Evolutionary conservation across 2,888 invertebrate species (phyloP), one percentile per base, ranked within the genome.

Genomic region (Dynastes maya): DNA sequence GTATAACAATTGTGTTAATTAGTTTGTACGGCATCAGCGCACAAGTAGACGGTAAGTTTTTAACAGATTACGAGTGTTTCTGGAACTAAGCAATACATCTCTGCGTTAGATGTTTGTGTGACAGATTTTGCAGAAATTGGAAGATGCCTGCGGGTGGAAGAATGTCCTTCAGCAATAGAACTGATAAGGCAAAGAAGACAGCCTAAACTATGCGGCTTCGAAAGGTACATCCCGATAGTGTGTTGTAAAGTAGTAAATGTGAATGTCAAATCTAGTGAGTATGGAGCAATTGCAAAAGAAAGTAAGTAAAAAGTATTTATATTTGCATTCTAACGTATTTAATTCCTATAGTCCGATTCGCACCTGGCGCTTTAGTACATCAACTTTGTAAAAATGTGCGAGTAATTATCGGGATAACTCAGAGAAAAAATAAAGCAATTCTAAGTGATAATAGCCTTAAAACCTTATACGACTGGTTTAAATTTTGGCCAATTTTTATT

Each of bases 211-310:
- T 81, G 81, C 55, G 22, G 72, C 27, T 80, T 78, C 64, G 67
- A 78, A 16, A 51, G 77, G 16, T 22, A 55, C 11, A n/a, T 65
- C 32, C 65, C 80, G 8, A 77, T 81, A 8, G 74, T 82, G 11
- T 82, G 82, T 49, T 82, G 82, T 75, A 77, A 78, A 80, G 45
- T 65, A 53, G 32, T 67, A 72, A 8, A 16, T 2, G 63, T 63
- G 45, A 55, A 0, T 29, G 1, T 3, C 8, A 51, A 29, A 27
- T 29, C 27, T 13, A 32, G n/a, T 22, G 67, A 64, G 53, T 37
- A 49, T 22, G 45, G 45, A 16, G 16, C 27, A 27, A 65, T 71
- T 11, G 53, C 70, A 13, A 16, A 74, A 77, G 22, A 74, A 70
- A 75, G 77, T 75, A 9, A 61, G 55, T 72, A 58, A 2, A 55